Percentiles rank a stretch among this genome's conserved stretches.
These are phyloP conservation scores for Cerastis rubricosa DNA, from an alignment of 2,888 invertebrate genomes.

Conservation along the genomic window DNA sequence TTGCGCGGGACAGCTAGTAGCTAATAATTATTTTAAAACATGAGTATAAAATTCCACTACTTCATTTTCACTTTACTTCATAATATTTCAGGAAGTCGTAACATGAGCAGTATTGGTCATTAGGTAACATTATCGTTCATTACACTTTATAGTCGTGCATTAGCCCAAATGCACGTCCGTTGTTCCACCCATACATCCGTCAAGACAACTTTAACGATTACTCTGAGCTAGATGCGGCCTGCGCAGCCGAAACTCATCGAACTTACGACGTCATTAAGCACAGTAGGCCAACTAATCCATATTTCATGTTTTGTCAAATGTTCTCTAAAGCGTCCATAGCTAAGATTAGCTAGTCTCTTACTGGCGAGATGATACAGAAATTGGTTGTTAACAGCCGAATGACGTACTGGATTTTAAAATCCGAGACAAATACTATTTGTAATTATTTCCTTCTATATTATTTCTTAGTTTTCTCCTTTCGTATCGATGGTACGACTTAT, in stretches of 20 bases:
- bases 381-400: background rate
- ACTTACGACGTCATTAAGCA: constrained; percentile 39
- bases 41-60: background rate
- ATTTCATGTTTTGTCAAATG: constrained; percentile 38
- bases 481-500: background rate
- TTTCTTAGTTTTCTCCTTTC: background rate
- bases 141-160: constrained; percentile 67
- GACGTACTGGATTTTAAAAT: background rate
- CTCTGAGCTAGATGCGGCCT: constrained; percentile 31
- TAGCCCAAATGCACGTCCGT: constrained; percentile 75
- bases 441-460: background rate
- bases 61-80: constrained; percentile 32
- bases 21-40: background rate
- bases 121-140: constrained; percentile 68
- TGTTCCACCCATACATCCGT: constrained; percentile 59
- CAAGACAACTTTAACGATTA: constrained; percentile 43
- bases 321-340: constrained; percentile 1
- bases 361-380: too few species aligned
- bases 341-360: too few species aligned
- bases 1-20: too few species aligned
- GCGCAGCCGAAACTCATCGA: constrained; percentile 35
- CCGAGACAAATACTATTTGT: too few species aligned
- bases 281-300: constrained; percentile 21
- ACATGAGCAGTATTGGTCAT: constrained; percentile 53
- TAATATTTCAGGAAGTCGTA: constrained; percentile 52